These are phyloP conservation scores for Erethizon dorsatum DNA, from an alignment of 2,797 vertebrate species.

Conservation along the genomic window DNA sequence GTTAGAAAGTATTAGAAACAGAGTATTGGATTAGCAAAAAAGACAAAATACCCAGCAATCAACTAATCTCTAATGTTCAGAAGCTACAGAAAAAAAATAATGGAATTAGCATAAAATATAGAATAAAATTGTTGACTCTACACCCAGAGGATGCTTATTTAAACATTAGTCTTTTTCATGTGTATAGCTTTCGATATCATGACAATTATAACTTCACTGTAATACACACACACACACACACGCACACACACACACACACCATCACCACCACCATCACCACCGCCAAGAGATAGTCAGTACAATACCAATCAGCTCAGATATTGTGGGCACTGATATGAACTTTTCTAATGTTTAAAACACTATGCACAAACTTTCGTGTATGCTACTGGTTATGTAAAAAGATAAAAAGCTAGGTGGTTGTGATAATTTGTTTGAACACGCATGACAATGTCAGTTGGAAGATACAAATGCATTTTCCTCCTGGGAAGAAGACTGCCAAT, in stretches of 20 bases:
- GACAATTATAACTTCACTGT: neutral
- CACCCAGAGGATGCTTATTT: neutral
- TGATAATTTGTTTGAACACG: neutral
- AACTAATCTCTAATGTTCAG: neutral
- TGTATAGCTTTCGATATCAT: neutral
- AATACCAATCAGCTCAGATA: neutral
- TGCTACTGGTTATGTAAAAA: neutral
- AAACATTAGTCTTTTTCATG: neutral
- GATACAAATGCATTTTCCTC: neutral
- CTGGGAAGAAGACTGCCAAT: neutral
- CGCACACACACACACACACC: neutral
- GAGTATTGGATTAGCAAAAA: neutral
- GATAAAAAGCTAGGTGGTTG: neutral
- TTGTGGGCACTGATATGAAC: neutral
- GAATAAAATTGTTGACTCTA: neutral
- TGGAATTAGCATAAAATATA: neutral
- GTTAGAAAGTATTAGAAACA: conserved; percentile 4
- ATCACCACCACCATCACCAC: too few relatives aligned
- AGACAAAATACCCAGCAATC: neutral
- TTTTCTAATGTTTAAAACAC: neutral
- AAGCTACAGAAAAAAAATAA: neutral
- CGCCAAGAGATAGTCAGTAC: neutral
- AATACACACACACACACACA: neutral
- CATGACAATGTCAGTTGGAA: neutral
- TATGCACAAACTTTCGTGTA: neutral